phyloP scores from a whole-genome alignment of 2,888 invertebrate species.

The Microplitis deprimator region DNA sequence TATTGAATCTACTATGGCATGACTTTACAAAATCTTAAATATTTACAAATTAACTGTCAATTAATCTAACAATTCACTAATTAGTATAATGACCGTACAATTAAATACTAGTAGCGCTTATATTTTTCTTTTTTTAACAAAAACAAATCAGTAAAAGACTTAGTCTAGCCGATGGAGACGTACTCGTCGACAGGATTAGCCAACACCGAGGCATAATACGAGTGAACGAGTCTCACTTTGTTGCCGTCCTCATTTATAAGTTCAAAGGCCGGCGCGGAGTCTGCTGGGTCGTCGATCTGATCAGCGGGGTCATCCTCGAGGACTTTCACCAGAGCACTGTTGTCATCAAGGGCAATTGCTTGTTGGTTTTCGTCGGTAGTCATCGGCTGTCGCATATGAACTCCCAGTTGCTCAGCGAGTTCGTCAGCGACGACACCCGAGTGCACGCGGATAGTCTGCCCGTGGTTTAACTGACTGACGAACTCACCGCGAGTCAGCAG shows the following conservation, averaged over 20 bases:
- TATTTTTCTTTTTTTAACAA: no score
- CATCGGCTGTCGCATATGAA: constrained; percentile 69
- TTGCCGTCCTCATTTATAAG: constrained; percentile 75
- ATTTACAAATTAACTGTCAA: background rate
- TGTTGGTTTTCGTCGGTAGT: constrained; percentile 44
- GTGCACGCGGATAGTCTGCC: constrained; percentile 65
- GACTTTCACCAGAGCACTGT: constrained; percentile 61
- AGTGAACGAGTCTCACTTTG: constrained; percentile 76
- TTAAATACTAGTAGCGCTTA: background rate
- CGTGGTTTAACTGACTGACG: constrained; percentile 64
- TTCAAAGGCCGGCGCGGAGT: constrained; percentile 70
- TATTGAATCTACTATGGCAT: background rate
- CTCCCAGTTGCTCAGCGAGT: constrained; percentile 71
- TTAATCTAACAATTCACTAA: background rate
- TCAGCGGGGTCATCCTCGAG: constrained; percentile 46
- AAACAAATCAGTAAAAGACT: no score
- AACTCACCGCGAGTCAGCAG: constrained; percentile 75
- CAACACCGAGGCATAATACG: constrained; percentile 69
- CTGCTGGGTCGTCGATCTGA: constrained; percentile 57
- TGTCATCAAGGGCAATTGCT: constrained; percentile 45
- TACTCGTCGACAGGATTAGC: background rate
- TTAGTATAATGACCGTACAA: background rate
- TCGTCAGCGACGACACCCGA: constrained; percentile 61
- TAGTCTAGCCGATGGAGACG: background rate
- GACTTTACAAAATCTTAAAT: background rate